Evolutionary conservation across 2,797 vertebrate species (phyloP), one percentile per base, ranked within the genome.

Genomic region (Eulemur albifrons): DNA sequence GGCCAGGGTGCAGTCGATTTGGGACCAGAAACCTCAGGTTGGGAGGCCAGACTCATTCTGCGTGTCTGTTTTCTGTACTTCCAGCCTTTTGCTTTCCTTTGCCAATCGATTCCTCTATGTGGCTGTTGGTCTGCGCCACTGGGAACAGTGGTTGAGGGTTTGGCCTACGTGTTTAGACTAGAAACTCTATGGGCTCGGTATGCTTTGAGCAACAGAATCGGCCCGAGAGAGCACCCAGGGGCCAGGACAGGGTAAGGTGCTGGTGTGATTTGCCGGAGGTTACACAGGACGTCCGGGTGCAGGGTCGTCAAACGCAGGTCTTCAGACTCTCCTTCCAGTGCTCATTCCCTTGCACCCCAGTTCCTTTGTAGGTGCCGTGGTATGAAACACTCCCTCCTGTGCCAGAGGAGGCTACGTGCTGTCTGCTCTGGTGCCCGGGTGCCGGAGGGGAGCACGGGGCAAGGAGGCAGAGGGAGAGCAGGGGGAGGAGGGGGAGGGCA

Each of bases 1-100:
- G 40, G 43, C 70, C 90, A 73, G 5, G 8, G 23, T 30, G 11
- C 50, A 5, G 10, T 1, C n/a, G 61, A 40, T 14, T 35, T 21
- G 20, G 35, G 21, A 23, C 52, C 69, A 80, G 92, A 73, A 70
- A 79, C 32, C 61, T 45, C 40, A 67, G 13, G 38, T 9, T 27
- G 30, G 50, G 52, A n/a, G 15, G 75, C 20, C 2, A 4, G 27
- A n/a, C 3, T 0, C 2, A 0, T 15, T 65, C 48, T 43, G 45
- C 35, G 23, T 7, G 1, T 13, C 21, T 25, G 3, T 8, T 65
- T 65, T 65, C 80, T 20, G 9, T 45, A 15, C 20, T 52, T 35
- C 5, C 57, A 70, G 20, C 65, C 38, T 32, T 45, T 35, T 13
- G 14, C 43, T 27, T 45, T 67, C n/a, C 18, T 32, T 76, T 15